Evolutionary conservation across 2,797 vertebrate genomes (phyloP).

Genomic region (Malacoraja senta): DNA sequence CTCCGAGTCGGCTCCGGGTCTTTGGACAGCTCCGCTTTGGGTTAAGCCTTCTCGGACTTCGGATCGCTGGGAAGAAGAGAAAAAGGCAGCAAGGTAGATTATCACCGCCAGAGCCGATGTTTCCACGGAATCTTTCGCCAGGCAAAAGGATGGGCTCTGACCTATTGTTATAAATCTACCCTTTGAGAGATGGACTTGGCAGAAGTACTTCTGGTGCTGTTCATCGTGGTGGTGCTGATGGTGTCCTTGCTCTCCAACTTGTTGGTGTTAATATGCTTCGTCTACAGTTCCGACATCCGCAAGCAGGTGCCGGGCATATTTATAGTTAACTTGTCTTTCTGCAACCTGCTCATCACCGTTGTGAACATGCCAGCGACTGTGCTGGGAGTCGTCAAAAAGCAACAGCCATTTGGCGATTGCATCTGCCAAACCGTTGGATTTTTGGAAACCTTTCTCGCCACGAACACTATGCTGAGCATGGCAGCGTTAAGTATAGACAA

Average conservation of each 20-base stretch:
- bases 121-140: slow-evolving; percentile 23
- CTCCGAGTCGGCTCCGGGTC: slow-evolving; percentile 39
- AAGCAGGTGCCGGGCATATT: slow-evolving; percentile 66
- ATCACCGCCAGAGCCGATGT: slow-evolving; percentile 34
- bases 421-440: slow-evolving; percentile 59
- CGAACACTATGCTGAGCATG: slow-evolving; percentile 68
- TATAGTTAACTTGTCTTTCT: slow-evolving; percentile 65
- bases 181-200: slow-evolving; percentile 63
- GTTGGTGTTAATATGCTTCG: slow-evolving; percentile 67
- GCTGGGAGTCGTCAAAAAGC: slow-evolving; percentile 54
- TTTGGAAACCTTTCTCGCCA: slow-evolving; percentile 66
- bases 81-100: slow-evolving; percentile 39
- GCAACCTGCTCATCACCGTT: slow-evolving; percentile 66
- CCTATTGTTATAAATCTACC: slow-evolving; percentile 45
- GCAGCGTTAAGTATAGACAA: slow-evolving; percentile 69
- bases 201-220: slow-evolving; percentile 62
- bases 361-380: slow-evolving; percentile 67
- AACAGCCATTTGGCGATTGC: slow-evolving; percentile 60
- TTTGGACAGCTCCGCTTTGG: slow-evolving; percentile 35
- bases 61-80: not conserved
- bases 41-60: not conserved
- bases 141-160: slow-evolving; percentile 33
- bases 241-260: slow-evolving; percentile 62
- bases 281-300: slow-evolving; percentile 64
- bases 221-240: slow-evolving; percentile 59